A percentile compares a stretch with the other conserved stretches of the same genome.
These are phyloP conservation scores for Ophraella communa DNA, from an alignment of 2,888 invertebrate species.

Conservation along the genomic window DNA sequence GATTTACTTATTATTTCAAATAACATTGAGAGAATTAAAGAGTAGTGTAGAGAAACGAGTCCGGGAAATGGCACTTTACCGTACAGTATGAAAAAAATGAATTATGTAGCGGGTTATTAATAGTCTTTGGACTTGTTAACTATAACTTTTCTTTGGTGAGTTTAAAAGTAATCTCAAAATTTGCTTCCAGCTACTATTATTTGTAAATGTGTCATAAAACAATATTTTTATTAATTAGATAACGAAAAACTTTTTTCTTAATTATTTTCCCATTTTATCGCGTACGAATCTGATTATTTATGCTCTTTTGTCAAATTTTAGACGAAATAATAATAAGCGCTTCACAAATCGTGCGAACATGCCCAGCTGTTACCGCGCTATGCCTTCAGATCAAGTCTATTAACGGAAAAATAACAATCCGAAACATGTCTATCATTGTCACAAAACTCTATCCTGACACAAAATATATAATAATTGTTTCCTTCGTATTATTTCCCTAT, in stretches of 20 bases:
- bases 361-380: constrained; percentile 46
- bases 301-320: constrained; percentile 51
- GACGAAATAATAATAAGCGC: constrained; percentile 44
- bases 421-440: constrained; percentile 57
- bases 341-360: constrained; percentile 43
- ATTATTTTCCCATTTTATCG: background rate
- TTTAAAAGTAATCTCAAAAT: no score
- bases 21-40: no score
- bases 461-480: constrained; percentile 55
- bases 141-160: no score
- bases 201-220: background rate
- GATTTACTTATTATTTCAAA: no score
- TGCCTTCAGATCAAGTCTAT: constrained; percentile 51
- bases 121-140: no score
- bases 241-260: background rate
- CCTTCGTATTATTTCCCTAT: constrained; percentile 54
- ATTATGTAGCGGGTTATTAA: no score
- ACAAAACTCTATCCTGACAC: constrained; percentile 45
- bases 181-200: no score
- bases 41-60: no score
- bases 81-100: no score
- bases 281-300: constrained; percentile 15
- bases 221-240: background rate
- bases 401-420: constrained; percentile 52
- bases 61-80: no score